Conservation (phyloP, 2,797 vertebrate species). For the Squalus acanthias region DNA sequence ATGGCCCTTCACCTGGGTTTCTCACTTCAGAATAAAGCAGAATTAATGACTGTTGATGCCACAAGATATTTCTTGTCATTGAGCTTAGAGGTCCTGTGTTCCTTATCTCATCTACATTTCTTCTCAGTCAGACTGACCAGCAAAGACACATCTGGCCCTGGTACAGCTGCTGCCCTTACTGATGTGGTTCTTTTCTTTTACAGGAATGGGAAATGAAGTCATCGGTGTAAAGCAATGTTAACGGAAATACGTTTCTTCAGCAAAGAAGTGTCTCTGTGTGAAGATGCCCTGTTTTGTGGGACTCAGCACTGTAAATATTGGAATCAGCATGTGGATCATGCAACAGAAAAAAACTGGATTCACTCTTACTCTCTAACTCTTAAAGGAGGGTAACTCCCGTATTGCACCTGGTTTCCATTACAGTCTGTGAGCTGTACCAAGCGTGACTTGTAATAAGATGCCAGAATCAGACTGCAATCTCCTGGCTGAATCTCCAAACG, state of each 20-base stretch:
- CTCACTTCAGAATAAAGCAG: neutral
- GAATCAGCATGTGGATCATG: slow-evolving; percentile 55
- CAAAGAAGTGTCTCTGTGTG: neutral
- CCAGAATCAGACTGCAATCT: neutral
- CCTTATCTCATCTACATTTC: neutral
- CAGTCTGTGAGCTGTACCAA: neutral
- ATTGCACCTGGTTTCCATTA: neutral
- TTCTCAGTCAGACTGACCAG: neutral
- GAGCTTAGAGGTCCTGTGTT: neutral
- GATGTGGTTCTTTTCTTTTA: neutral
- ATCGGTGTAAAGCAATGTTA: slow-evolving; percentile 52
- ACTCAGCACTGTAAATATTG: slow-evolving; percentile 44
- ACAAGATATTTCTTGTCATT: neutral
- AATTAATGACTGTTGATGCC: too few species aligned
- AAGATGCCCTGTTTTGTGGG: neutral
- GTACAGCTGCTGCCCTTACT: neutral
- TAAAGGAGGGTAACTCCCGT: neutral
- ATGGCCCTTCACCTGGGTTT: neutral
- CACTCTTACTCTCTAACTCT: neutral
- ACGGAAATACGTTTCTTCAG: neutral
- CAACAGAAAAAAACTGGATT: slow-evolving; percentile 37
- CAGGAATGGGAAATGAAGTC: slow-evolving; percentile 74
- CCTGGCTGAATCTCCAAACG: neutral
- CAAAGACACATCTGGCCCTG: neutral
- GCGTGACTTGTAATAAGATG: neutral